Conservation (phyloP, 2,113 vertebrate species). For the Ascaphus truei region DNA sequence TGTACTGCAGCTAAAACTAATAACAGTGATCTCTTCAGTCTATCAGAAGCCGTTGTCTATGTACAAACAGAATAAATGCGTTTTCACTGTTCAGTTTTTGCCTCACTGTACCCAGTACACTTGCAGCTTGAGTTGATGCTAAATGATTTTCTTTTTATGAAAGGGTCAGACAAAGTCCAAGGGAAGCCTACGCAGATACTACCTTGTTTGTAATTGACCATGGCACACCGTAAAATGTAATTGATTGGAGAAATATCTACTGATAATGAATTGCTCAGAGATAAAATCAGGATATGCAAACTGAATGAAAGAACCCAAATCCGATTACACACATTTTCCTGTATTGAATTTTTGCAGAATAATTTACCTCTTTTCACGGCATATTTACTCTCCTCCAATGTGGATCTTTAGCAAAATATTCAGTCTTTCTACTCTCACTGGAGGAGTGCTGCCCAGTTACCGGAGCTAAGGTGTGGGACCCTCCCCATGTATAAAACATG, state of each 20-base stretch:
- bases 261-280: conserved; percentile 14
- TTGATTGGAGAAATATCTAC: conserved; percentile 1
- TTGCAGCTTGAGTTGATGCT: background rate
- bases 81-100: background rate
- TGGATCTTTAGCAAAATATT: too few relatives aligned
- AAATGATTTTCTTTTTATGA: conserved; percentile 17
- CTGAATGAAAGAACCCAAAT: background rate
- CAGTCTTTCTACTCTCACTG: too few relatives aligned
- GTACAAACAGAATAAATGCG: conserved; percentile 9
- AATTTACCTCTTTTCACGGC: background rate
- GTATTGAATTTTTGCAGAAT: background rate
- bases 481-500: too few relatives aligned
- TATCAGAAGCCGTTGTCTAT: background rate
- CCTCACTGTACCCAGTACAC: background rate
- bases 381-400: background rate
- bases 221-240: conserved; percentile 15
- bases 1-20: conserved; percentile 3
- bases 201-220: conserved; percentile 11
- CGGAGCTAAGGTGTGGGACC: too few relatives aligned
- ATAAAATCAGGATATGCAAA: conserved; percentile 16
- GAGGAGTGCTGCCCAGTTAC: too few relatives aligned
- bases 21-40: conserved; percentile 16
- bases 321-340: background rate
- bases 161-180: background rate
- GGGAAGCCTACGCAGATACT: background rate